phyloP scores from a whole-genome alignment of 1,140 invertebrate species.

The Brachionus manjavacas region DNA sequence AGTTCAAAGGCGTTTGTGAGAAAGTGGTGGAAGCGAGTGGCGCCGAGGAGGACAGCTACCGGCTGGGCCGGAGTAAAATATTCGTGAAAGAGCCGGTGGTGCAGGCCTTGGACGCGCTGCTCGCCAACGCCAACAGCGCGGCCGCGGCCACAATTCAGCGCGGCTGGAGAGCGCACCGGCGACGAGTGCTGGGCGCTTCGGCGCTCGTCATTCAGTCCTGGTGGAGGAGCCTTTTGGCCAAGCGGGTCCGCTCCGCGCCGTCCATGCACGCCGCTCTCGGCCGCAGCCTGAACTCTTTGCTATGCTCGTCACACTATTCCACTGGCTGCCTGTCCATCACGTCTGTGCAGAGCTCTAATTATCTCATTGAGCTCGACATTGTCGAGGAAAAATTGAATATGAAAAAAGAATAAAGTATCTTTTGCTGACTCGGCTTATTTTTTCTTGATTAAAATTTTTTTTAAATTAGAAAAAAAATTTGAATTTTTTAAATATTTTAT shows the following conservation, averaged over 20 bases:
- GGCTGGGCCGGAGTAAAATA: background rate
- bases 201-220: background rate
- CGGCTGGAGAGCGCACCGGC: background rate
- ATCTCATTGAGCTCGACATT: background rate
- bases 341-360: background rate
- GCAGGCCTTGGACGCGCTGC: background rate
- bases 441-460: too few relatives aligned
- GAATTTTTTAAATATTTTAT: too few relatives aligned
- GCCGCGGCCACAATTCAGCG: background rate
- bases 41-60: background rate
- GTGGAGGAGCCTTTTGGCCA: background rate
- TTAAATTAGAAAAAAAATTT: too few relatives aligned
- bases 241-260: too few relatives aligned
- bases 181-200: background rate
- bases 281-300: background rate
- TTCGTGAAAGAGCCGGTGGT: background rate
- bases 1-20: background rate
- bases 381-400: background rate
- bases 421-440: conserved; percentile 23
- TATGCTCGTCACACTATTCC: background rate
- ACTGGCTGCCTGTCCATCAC: conserved; percentile 39
- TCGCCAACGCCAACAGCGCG: background rate
- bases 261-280: too few relatives aligned
- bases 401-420: conserved; percentile 9
- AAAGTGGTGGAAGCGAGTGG: background rate